Evolutionary conservation across 2,888 invertebrate genomes (phyloP), one percentile per base, ranked within the genome.

Genomic region (Cabera pusaria): DNA sequence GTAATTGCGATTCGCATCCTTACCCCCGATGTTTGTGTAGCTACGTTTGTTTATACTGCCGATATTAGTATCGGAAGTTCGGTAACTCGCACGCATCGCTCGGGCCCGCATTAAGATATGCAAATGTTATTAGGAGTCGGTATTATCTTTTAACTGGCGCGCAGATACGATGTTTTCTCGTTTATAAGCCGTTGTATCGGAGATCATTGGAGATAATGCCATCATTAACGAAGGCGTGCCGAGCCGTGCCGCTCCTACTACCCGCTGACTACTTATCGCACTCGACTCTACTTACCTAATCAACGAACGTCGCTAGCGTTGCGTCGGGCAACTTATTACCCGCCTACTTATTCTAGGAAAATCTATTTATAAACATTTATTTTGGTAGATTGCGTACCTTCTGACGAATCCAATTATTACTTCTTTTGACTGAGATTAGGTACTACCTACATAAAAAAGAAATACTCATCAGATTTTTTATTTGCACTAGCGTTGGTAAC

Each of bases 91-190:
- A 48, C 31, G 52, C 49, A 53, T 24, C 16, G 20, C 19, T 42
- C 26, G 9, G 11, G 31, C 43, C 43, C 63, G 73, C 73, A 77
- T 81, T 81, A 76, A 78, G 78, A 82, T 82, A 82, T 82, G 82
- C 78, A 70, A 82, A 82, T 81, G 75, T 72, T 75, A 81, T 78
- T 66, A 72, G 68, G 68, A 66, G 71, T 64, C 65, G 49, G 67
- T 56, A 67, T 75, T 77, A 78, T 78, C 77, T 73, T 65, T 65
- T 68, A 72, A 71, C 69, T 70, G 59, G 54, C 43, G 51, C 55
- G 35, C 52, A 57, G 72, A 73, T 73, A 71, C 63, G 57, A 58
- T 61, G 62, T 62, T 71, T 62, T 57, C 65, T 48, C 49, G 51
- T 56, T 56, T 66, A 60, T 56, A 64, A 60, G 61, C 59, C 56